Evolutionary conservation across 2,888 invertebrate species (phyloP), one percentile per base, ranked within the genome.

Genomic region (Pteria penguin): DNA sequence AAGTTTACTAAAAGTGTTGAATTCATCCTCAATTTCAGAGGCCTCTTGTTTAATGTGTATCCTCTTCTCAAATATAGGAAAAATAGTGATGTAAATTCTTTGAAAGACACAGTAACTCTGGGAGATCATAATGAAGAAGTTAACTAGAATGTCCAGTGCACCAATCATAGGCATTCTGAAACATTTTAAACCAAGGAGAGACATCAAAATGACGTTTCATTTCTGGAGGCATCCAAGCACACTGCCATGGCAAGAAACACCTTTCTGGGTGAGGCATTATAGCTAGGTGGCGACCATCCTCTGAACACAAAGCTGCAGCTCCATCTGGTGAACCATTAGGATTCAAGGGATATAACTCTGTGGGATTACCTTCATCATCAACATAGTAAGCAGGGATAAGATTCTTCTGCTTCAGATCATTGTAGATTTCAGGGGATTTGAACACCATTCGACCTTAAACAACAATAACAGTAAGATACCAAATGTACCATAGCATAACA

Each of bases 261-360:
- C 98, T 94, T 93, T 99, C 99, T 0, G 99, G 98, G 93, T 99
- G 99, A 2, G 99, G 99, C 99, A 99, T 99, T 94, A 99, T 95
- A 0, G 98, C 99, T 85, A 98, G 94, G 93, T 99, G 98, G 3
- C 98, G 95, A 0, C 98, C 99, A 93, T 98, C 96, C 0, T 92
- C 89, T 0, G 98, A 98, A 86, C 97, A 96, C 72, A 99, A 93
- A 18, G 96, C 98, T 29, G 98, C 98, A 80, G 98, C 94, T 27
- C 97, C 98, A 85, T 94, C 95, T 94, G 92, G 68, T 31, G 89
- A 90, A 24, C 92, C 92, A 83, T 91, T 92, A 11, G 99, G 99
- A 93, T 99, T 99, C 94, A 96, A 94, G 0, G 99, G 99, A 93
- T 99, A 98, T 0, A 89, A 90, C 90, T 75, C 76, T 11, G 91